Base-by-base conservation (phyloP, 2,113 vertebrate genomes). In the Aramus guarauna region DNA sequence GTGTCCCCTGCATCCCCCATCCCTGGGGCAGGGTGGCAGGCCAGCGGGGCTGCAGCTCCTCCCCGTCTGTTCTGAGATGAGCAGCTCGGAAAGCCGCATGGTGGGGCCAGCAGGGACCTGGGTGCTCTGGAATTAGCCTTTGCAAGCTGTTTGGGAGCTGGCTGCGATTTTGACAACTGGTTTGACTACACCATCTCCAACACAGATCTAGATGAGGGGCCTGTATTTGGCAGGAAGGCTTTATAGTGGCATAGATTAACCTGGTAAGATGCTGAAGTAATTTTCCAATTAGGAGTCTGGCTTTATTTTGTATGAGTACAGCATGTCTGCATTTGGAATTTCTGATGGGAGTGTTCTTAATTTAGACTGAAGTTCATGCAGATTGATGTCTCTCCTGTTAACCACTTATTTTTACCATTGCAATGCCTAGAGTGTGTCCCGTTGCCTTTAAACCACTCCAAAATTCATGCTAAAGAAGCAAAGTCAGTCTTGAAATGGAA, bases 301-400 rank as follows among this genome's bases (percentile, higher is more conserved):
- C 60, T 97, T 80, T 77, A 78, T 41, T 77, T 89, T 94, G 88
- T 47, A 13, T 63, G 34, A 67, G 27, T 71, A 30, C 56, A 77
- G 56, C 36, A 24, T 43, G 62, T 62, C 77, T 95, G 66, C 86
- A 59, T 90, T 91, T 79, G 91, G 84, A 83, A 48, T 92, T 94
- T 92, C 69, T 97, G 86, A 94, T 79, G 80, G 66, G 89, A 92
- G 41, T 67, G 86, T 85, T 95, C 89, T 87, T 95, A 92, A 97
- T 96, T 96, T 96, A 97, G 89, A 92, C 48, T 0, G 5, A 87
- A 86, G 66, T 85, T 91, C 80, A 76, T 47, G 86, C 69, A 85
- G 84, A 94, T 91, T 17, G 0, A 88, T 88, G 81, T 41, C 80
- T 87, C 86, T 78, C 14, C 56, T 68, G 64, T 94, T 91, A 94